Percentiles rank a stretch among this genome's conserved stretches.
These are phyloP conservation scores for Synanthedon andrenaeformis DNA, from an alignment of 2,888 invertebrate species.

Conservation along the genomic window DNA sequence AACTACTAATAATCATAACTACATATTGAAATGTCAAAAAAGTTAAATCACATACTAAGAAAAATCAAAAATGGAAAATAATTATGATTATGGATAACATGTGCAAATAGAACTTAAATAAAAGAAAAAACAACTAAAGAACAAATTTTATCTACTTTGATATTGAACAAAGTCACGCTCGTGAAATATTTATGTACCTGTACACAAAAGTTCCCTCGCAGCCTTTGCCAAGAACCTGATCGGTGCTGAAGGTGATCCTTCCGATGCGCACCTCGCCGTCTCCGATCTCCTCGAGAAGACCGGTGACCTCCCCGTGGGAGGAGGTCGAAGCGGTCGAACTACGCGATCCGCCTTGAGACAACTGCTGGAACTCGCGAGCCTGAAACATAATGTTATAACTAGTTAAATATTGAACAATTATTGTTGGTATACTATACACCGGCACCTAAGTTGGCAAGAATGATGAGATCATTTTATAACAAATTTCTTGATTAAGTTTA, in stretches of 20 bases:
- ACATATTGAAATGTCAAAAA: not conserved
- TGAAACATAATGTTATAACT: slow-evolving; percentile 17
- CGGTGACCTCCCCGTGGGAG: slow-evolving; percentile 58
- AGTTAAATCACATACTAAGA: too few relatives aligned
- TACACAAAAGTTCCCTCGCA: slow-evolving; percentile 99
- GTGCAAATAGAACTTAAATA: too few relatives aligned
- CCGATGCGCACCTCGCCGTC: slow-evolving; percentile 82
- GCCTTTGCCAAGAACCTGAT: slow-evolving; percentile 91
- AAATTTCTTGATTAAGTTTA: too few relatives aligned
- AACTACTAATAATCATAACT: not conserved
- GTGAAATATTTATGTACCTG: slow-evolving; percentile 61
- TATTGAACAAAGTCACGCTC: too few relatives aligned
- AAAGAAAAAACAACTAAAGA: too few relatives aligned
- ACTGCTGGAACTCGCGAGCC: slow-evolving; percentile 76
- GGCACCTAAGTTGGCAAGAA: too few relatives aligned
- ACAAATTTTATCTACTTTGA: too few relatives aligned
- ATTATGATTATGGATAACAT: too few relatives aligned
- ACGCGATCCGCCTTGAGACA: slow-evolving; percentile 74
- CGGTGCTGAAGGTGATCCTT: slow-evolving; percentile 88
- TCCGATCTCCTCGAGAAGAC: slow-evolving; percentile 71
- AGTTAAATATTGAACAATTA: not conserved
- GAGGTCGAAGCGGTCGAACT: slow-evolving; percentile 47
- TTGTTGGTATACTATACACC: not conserved
- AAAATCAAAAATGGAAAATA: too few relatives aligned
- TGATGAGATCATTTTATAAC: too few relatives aligned